Base-by-base conservation (phyloP, 2,888 invertebrate species). In the Coecobrya sp. region DNA sequence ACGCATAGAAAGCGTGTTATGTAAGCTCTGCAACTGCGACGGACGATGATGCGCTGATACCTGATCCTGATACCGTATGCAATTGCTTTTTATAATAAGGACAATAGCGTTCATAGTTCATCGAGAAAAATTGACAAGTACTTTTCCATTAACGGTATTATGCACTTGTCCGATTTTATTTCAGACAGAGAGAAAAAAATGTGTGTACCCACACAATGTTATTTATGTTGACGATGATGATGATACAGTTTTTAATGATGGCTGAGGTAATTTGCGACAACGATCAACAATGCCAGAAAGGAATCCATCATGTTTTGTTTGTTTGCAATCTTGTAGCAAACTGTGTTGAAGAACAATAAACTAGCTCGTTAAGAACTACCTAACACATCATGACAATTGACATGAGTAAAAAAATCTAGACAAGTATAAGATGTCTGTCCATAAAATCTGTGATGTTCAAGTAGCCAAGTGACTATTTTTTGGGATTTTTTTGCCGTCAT, bases 161-260 rank as follows among this genome's bases (percentile, higher is more conserved):
- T n/a, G 27, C n/a, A n/a, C n/a, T 36, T 22, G 1, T 27, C n/a
- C n/a, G 27, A 10, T 19, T 30, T 82, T n/a, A 82, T 2, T 25
- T 27, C 65, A 16, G 68, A 36, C 7, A 25, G 8, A 22, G n/a
- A 22, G 19, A 42, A 84, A 62, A 49, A n/a, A n/a, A n/a, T n/a
- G n/a, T 25, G 84, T 27, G 27, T 30, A 55, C 70, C 25, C 86
- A 86, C 52, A 49, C 49, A 76, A 76, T 62, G 19, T 62, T 62
- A n/a, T 81, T n/a, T 27, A 30, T 27, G 19, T 52, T 59, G 55
- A 10, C 81, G 42, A 62, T 42, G 19, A 62, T 42, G 19, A 82
- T 55, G 55, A 55, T 82, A 25, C 76, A 49, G 27, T 19, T 49
- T 42, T 76, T 49, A 49, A 86, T 76, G 86, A 86, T 16, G 22